Conservation (phyloP, 2,113 vertebrate genomes). For the Ciconia maguari region DNA sequence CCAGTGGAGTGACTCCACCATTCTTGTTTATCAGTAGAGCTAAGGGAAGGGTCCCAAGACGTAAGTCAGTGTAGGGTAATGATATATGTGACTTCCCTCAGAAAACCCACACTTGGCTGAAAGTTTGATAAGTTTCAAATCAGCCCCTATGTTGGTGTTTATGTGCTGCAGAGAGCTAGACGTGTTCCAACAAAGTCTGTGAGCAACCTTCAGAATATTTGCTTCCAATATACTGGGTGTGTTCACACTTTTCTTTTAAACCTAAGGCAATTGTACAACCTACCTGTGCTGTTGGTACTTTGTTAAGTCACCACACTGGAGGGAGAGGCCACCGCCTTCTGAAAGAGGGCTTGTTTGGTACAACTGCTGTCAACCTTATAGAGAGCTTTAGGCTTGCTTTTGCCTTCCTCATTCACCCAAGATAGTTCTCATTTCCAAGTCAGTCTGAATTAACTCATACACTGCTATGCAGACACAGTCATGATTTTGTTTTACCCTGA, state of each 20-base stretch:
- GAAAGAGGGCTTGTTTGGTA: not conserved
- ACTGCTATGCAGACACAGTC: not conserved
- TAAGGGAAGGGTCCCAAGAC: not conserved
- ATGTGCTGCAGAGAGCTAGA: not conserved
- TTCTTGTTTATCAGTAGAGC: not conserved
- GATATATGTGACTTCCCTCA: not conserved
- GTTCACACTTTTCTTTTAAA: not conserved
- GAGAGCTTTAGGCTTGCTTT: not conserved
- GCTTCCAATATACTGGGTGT: not conserved
- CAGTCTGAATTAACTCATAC: not conserved
- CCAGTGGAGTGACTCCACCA: not conserved
- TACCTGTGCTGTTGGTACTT: not conserved
- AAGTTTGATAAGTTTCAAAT: not conserved
- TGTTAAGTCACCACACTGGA: not conserved
- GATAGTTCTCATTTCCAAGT: not conserved
- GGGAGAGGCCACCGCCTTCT: not conserved
- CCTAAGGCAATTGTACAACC: not conserved
- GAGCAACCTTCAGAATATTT: not conserved
- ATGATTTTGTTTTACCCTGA: not conserved
- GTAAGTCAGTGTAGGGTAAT: not conserved
- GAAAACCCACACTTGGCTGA: not conserved
- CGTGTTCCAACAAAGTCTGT: not conserved
- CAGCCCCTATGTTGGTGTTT: not conserved
- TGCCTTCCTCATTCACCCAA: not conserved
- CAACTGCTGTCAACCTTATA: not conserved